A percentile compares a stretch with the other conserved stretches of the same genome.
phyloP scores from a whole-genome alignment of 30 jellyfish, hydroid and myxozoan genomes.

The Hydractinia symbiolongicarpus region DNA sequence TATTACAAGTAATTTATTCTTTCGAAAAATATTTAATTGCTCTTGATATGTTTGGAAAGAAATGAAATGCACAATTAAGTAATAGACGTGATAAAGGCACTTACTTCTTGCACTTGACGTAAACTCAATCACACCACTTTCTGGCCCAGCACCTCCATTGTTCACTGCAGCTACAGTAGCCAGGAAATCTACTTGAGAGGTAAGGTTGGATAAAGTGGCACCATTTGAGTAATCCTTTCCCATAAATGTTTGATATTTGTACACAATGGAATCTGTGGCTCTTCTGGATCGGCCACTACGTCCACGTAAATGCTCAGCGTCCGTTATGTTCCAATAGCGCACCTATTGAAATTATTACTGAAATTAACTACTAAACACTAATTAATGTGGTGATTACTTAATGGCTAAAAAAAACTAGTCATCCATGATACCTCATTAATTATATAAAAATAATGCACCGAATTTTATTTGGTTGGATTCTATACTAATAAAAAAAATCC shows the following conservation, averaged over 20 bases:
- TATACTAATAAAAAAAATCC: too few species aligned
- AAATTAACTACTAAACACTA: too few species aligned
- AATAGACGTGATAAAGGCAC: not conserved
- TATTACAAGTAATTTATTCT: too few species aligned
- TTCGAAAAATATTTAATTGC: too few species aligned
- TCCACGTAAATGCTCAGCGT: constrained; percentile 42
- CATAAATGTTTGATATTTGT: constrained; percentile 29
- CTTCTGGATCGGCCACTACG: constrained; percentile 31
- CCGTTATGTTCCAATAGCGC: constrained; percentile 77
- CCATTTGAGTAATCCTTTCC: constrained; percentile 18
- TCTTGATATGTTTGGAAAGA: too few species aligned
- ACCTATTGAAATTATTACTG: constrained; percentile 18
- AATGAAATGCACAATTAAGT: too few species aligned
- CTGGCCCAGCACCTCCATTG: constrained; percentile 90
- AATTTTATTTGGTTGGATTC: too few species aligned
- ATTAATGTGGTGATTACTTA: too few species aligned
- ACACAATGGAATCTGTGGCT: constrained; percentile 28
- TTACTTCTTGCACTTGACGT: constrained; percentile 71
- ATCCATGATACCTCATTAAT: too few species aligned
- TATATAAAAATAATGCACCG: too few species aligned
- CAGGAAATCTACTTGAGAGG: constrained; percentile 39
- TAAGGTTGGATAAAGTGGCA: constrained; percentile 15
- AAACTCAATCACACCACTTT: constrained; percentile 53
- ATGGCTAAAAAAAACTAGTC: too few species aligned
- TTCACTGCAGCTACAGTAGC: constrained; percentile 66